Conservation (phyloP, 2,888 invertebrate genomes). For the Itoplectis maculator region DNA sequence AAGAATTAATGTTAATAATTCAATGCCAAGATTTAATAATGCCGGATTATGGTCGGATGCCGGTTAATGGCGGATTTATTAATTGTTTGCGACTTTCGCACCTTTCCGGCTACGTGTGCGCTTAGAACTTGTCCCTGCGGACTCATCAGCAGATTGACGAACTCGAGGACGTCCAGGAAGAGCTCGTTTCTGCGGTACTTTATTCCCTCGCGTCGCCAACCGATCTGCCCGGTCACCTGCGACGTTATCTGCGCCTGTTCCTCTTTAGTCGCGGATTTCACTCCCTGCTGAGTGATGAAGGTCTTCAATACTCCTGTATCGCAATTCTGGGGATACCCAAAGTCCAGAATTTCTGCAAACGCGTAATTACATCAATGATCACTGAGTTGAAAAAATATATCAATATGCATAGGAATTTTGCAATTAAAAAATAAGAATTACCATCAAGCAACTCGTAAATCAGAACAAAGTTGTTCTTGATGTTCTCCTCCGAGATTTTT, state of each 20-base stretch:
- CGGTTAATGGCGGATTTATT: no score
- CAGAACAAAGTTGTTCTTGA: constrained; percentile 99
- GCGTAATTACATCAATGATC: no score
- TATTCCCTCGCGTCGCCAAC: constrained; percentile 99
- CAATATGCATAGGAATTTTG: no score
- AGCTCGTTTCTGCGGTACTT: constrained; percentile 99
- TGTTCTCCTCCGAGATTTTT: constrained; percentile 99
- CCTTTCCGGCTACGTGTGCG: constrained; percentile 99
- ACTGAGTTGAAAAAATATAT: no score
- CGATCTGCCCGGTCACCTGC: constrained; percentile 98
- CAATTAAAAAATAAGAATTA: constrained; percentile 81
- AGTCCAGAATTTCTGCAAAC: constrained; percentile 88
- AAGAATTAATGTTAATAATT: no score
- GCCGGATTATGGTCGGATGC: no score
- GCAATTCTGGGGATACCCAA: constrained; percentile 99
- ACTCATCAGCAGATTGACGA: constrained; percentile 99
- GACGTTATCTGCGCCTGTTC: constrained; percentile 99
- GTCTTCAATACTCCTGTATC: constrained; percentile 99
- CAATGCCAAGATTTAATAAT: no score
- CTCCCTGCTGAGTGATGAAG: constrained; percentile 99
- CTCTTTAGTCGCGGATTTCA: constrained; percentile 99
- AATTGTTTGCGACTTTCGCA: constrained; percentile 53
- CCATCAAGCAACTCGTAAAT: constrained; percentile 99
- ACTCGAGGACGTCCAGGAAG: constrained; percentile 99
- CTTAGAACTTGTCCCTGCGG: constrained; percentile 99